Base-by-base conservation (phyloP, 2,113 vertebrate genomes). In the Chaenogobius annularis region DNA sequence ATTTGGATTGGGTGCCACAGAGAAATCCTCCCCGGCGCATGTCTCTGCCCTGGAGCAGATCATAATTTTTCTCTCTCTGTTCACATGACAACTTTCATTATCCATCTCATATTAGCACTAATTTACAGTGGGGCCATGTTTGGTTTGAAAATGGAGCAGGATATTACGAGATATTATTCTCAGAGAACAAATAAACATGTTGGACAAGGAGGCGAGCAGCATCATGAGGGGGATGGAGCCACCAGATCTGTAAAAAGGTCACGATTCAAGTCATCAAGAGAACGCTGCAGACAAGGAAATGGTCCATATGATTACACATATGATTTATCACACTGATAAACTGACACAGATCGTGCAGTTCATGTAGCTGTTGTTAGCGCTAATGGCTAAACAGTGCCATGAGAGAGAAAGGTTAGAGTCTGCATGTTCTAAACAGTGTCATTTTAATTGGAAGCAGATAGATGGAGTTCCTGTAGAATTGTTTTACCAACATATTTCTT, bases 101-200 rank as follows among this genome's bases (percentile, higher is more conserved):
- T 40, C 37, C 9, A 4, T 9, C 9, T 40, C 37, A 40, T 9
- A 40, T 40, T 44, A 10, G 71, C 48, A 59, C 56, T 56, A 69
- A 63, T 66, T 69, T 74, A 58, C 68, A 66, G 56, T 26, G 12
- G 44, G 59, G 73, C 74, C 71, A 56, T 63, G 74, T 83, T 75
- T 71, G 31, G 19, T 9, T 9, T 3, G 50, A n/a, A 17, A 9
- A 17, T 52, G 50, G 17, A n/a, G 50, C 7, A 66, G 73, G 72
- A 75, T 86, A 87, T 76, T 69, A 70, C 66, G 75, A 87, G 19
- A 61, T 81, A 77, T 75, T 77, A 82, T 87, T 85, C 75, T 75
- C 77, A 77, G 78, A 83, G 69, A 81, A 13, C 64, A 80, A 87
- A 87, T 88, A 17, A 83, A 82, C 78, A 23, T n/a, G 50, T 52